phyloP scores from a whole-genome alignment of 37 sponge, comb jelly and placozoan genomes.

The Halisarca cf. caerulea region DNA sequence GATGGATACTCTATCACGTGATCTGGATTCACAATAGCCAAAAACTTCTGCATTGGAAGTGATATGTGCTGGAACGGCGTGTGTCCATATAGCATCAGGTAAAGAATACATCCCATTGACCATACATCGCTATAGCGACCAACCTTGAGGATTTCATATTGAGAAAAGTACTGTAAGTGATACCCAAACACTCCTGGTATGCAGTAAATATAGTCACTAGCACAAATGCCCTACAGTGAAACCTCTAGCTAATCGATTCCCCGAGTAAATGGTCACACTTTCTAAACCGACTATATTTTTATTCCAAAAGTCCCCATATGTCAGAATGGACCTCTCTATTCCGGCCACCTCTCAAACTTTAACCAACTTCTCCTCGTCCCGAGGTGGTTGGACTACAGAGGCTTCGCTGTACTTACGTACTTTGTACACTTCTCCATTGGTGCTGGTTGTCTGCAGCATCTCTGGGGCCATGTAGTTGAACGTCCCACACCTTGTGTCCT shows the following conservation, averaged over 20 bases:
- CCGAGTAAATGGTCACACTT: too few relatives aligned
- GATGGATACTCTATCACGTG: constrained; percentile 56
- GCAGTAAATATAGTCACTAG: too few relatives aligned
- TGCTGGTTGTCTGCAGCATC: constrained; percentile 47
- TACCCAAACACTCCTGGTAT: too few relatives aligned
- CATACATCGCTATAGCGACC: constrained; percentile 78
- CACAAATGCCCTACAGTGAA: too few relatives aligned
- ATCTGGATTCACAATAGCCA: constrained; percentile 55
- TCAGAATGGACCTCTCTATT: too few relatives aligned
- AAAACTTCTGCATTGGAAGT: constrained; percentile 52
- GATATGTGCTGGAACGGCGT: constrained; percentile 75
- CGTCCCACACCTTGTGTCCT: constrained; percentile 71
- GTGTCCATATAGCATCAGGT: constrained; percentile 65
- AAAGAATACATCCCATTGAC: constrained; percentile 91
- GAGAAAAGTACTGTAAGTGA: too few relatives aligned
- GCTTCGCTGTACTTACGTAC: constrained; percentile 8
- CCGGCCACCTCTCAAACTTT: too few relatives aligned
- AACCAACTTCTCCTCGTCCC: too few relatives aligned
- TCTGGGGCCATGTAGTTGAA: constrained; percentile 92
- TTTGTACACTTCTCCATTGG: constrained; percentile 2
- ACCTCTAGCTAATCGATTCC: too few relatives aligned
- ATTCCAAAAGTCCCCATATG: too few relatives aligned
- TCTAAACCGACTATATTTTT: too few relatives aligned
- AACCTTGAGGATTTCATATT: constrained; percentile 39
- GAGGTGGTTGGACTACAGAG: too few relatives aligned